A percentile compares a stretch with the other conserved stretches of the same genome.
These are phyloP conservation scores for Stenurella melanura DNA, from an alignment of 2,888 invertebrate genomes.

Conservation along the genomic window DNA sequence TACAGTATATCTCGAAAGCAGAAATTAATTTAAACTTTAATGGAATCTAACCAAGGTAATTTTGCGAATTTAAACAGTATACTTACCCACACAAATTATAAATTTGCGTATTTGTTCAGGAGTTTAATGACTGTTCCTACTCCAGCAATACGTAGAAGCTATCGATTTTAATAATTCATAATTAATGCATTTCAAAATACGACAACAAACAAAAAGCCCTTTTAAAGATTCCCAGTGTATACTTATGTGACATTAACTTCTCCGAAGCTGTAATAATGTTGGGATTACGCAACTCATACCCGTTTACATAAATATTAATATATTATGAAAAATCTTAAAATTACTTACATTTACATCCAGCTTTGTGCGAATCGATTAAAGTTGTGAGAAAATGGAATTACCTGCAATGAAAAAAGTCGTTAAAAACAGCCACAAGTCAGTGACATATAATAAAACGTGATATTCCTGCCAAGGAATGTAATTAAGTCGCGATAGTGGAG, in stretches of 20 bases:
- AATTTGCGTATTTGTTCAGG: not conserved
- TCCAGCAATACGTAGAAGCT: not conserved
- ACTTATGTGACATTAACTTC: not conserved
- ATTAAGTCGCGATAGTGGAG: slow-evolving; percentile 19
- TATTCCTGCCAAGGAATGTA: slow-evolving; percentile 9
- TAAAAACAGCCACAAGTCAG: not conserved
- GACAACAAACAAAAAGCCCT: not conserved
- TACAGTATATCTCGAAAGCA: no score
- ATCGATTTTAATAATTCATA: not conserved
- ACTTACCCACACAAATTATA: not conserved
- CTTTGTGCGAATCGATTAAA: not conserved
- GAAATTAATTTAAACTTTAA: no score
- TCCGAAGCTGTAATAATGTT: not conserved
- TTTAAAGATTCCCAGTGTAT: not conserved
- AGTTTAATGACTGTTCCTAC: not conserved
- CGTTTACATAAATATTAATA: not conserved
- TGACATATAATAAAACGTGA: slow-evolving; percentile 9
- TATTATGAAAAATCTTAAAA: not conserved
- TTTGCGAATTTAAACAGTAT: not conserved
- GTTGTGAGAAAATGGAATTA: not conserved
- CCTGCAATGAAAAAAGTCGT: slow-evolving; percentile 17
- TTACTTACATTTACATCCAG: not conserved
- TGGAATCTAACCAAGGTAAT: not conserved
- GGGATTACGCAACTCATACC: not conserved
- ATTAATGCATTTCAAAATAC: not conserved